Evolutionary conservation across 2,113 vertebrate species (phyloP).

Genomic region (Nibea albiflora): DNA sequence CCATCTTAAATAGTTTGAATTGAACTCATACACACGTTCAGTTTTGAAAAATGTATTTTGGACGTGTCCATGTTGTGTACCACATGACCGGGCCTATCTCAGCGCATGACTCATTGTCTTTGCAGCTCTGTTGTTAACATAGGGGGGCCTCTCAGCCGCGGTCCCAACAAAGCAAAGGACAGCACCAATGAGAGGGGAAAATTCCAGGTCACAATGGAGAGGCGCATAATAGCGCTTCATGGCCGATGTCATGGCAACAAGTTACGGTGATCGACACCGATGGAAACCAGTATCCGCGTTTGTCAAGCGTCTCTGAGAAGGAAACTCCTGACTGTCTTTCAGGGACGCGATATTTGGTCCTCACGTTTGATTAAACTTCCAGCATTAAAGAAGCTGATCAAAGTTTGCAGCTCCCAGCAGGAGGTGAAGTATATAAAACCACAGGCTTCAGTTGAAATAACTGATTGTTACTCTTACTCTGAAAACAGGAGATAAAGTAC

Average conservation of each 20-base stretch:
- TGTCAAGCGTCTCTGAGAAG: neutral
- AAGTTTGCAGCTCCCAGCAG: neutral
- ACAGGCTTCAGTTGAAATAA: no score
- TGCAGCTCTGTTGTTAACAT: constrained; percentile 64
- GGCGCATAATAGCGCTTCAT: constrained; percentile 65
- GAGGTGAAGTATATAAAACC: neutral
- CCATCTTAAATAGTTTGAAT: neutral
- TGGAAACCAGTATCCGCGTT: neutral
- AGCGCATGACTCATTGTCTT: constrained; percentile 62
- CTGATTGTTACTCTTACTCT: no score
- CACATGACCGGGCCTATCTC: constrained; percentile 33
- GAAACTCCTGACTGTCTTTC: neutral
- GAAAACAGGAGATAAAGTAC: neutral
- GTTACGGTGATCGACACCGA: neutral
- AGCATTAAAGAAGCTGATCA: neutral
- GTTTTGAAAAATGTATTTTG: constrained; percentile 11
- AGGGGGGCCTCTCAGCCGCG: constrained; percentile 72
- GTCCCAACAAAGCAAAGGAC: constrained; percentile 73
- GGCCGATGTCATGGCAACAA: constrained; percentile 24
- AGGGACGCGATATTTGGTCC: neutral
- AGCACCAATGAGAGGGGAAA: constrained; percentile 63
- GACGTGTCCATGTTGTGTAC: neutral
- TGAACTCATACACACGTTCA: neutral
- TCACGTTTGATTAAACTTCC: neutral
- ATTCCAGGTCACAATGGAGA: constrained; percentile 80